Base-by-base conservation (phyloP, 2,888 invertebrate species). In the Bibio marci region DNA sequence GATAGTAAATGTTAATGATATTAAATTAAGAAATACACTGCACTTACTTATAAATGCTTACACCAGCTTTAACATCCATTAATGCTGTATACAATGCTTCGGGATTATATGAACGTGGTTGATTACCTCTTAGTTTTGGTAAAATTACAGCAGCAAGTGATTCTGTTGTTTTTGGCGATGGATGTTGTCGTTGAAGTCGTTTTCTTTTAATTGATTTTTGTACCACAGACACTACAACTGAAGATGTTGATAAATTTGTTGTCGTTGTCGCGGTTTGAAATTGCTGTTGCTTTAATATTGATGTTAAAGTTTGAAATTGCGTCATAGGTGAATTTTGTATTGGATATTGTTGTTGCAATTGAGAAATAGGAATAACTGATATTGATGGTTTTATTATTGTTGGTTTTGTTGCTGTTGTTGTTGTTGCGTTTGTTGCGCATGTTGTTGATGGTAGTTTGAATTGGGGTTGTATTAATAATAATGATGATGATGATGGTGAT, bases 21-120 rank as follows among this genome's bases (percentile, higher is more conserved):
- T n/a, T n/a, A n/a, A n/a, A 14, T 27, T 4, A 31, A 27, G 36
- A n/a, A 36, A 28, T 32, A 35, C 11, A 33, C 30, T 18, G 30
- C 38, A 43, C 56, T 53, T 32, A 69, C 69, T 68, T 65, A 46
- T 71, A 71, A 46, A 72, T 71, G 50, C 71, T 71, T 2, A 70
- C 69, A 2, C 71, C 71, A 42, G 66, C 64, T 46, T 70, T 70
- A 0, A 71, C 70, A 42, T 70, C 70, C 69, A 70, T 69, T 2
- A 70, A 53, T 2, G 70, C 70, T 2, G 67, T 66, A 65, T 69
- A 70, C 59, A 70, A 64, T 0, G 69, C 68, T 41, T 69, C 49
- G 2, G 45, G 50, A 35, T 47, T 49, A 35, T 53, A 53, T 30
- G 49, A 44, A 17, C 52, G 42, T 19, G 51, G 50, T 43, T 52